Evolutionary conservation across 1,140 invertebrate species (phyloP), one percentile per base, ranked within the genome.

Genomic region (Ceratina australensis): DNA sequence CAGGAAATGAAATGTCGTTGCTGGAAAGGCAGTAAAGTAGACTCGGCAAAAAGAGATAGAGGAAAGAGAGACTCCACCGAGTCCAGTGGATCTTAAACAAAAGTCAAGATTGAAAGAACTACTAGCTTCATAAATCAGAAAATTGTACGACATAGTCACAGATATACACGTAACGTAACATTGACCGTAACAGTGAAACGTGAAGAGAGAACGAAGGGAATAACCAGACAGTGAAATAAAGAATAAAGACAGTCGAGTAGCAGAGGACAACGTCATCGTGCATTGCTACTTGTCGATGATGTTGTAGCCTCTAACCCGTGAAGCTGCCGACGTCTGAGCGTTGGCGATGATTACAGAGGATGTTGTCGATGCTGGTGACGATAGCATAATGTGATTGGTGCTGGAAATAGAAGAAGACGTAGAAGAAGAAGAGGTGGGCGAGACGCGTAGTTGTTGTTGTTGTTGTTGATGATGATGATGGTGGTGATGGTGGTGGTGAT

Each of bases 391-490:
- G 89, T 91, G 91, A 91, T 88, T 90, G 77, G 88, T 92, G 90
- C 90, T 91, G 85, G 90, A 91, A 86, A 90, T 87, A 89, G 90
- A 91, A 90, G 90, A 90, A 89, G 88, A 86, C 81, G 87, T 87
- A 74, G 87, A 86, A 87, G 87, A 87, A 89, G 89, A 90, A 87
- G 87, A 89, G 82, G 84, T 54, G 18, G 84, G 83, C 87, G 89
- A 84, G 78, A 84, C 81, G 78, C 86, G 86, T 57, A 84, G 72
- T 10, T 83, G 57, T 52, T 85, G 72, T n/a, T 69, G 78, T 33
- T 82, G 88, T 72, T 86, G 84, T 68, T 86, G 82, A 80, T 75
- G 71, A 16, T 68, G 63, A 22, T 63, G 77, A n/a, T 72, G 77
- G 8, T 57, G 67, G 22, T 73, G 79, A 52, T 52, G 33, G 5